Evolutionary conservation across 2,888 invertebrate species (phyloP).

Genomic region (Oxytorus armatus): DNA sequence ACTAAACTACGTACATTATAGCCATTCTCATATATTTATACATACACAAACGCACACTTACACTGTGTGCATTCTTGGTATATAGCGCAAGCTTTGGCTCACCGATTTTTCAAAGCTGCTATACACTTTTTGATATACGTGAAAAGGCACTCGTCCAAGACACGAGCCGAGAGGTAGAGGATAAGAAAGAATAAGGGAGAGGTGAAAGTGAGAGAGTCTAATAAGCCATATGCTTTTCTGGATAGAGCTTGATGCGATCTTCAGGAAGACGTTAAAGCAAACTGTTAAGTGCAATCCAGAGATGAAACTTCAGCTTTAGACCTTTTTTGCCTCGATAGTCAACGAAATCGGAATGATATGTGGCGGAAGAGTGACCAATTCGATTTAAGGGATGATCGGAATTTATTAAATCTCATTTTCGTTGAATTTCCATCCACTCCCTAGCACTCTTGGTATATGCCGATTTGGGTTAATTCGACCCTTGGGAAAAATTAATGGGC

Average conservation of each 20-base stretch:
- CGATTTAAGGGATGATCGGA: not conserved
- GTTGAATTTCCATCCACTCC: not conserved
- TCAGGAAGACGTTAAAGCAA: slow-evolving; percentile 8
- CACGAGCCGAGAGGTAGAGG: slow-evolving; percentile 21
- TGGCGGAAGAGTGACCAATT: not conserved
- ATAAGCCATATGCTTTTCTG: not conserved
- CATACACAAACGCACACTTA: slow-evolving; percentile 19
- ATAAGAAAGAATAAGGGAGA: slow-evolving; percentile 20
- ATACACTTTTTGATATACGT: slow-evolving; percentile 55
- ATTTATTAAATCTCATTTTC: slow-evolving; percentile 9
- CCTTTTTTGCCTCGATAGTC: not conserved
- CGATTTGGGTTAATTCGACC: slow-evolving; percentile 60
- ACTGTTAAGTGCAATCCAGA: not conserved
- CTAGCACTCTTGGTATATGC: slow-evolving; percentile 16
- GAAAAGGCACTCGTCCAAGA: slow-evolving; percentile 46
- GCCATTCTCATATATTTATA: slow-evolving; percentile 17
- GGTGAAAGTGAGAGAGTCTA: slow-evolving; percentile 17
- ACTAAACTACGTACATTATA: slow-evolving; percentile 1
- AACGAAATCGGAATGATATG: not conserved
- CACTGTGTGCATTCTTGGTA: slow-evolving; percentile 15
- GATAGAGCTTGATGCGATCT: slow-evolving; percentile 16
- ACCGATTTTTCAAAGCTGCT: slow-evolving; percentile 55
- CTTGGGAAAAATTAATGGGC: slow-evolving; percentile 55
- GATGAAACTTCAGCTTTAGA: not conserved
- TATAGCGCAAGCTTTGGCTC: slow-evolving; percentile 49